Conservation (phyloP, 1,140 invertebrate species). For the Cotesia vestalis region DNA sequence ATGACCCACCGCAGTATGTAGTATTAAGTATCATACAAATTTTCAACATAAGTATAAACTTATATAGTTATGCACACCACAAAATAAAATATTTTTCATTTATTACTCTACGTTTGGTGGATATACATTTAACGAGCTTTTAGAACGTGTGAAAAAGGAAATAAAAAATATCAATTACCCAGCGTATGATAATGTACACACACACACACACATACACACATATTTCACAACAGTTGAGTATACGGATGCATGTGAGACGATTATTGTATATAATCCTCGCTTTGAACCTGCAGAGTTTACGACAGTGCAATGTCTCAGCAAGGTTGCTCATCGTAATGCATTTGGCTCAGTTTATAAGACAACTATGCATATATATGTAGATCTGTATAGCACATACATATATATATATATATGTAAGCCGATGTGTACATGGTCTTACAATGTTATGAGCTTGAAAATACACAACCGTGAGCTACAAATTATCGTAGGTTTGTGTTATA, state of each 20-base stretch:
- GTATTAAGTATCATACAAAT: constrained; percentile 13
- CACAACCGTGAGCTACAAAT: constrained; percentile 4
- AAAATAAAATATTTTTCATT: constrained; percentile 1
- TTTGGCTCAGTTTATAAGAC: constrained; percentile 9
- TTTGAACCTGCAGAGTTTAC: constrained; percentile 43
- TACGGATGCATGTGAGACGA: constrained; percentile 4
- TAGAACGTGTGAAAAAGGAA: too few relatives aligned
- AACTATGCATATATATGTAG: background rate
- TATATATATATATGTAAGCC: background rate
- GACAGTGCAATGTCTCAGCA: constrained; percentile 56
- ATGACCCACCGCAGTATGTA: constrained; percentile 26
- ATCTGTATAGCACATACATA: too few relatives aligned
- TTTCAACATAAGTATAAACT: background rate
- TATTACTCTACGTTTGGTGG: too few relatives aligned
- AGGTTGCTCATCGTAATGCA: constrained; percentile 46
- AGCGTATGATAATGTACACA: too few relatives aligned
- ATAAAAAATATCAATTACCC: too few relatives aligned
- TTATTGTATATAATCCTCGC: background rate
- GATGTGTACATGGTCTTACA: constrained; percentile 26
- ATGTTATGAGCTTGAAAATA: constrained; percentile 22
- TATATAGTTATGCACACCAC: background rate
- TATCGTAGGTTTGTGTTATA: background rate
- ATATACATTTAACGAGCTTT: too few relatives aligned
- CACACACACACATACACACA: too few relatives aligned
- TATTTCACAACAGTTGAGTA: background rate